Evolutionary conservation across 2,113 vertebrate species (phyloP).

Genomic region (Psittacus erithacus): DNA sequence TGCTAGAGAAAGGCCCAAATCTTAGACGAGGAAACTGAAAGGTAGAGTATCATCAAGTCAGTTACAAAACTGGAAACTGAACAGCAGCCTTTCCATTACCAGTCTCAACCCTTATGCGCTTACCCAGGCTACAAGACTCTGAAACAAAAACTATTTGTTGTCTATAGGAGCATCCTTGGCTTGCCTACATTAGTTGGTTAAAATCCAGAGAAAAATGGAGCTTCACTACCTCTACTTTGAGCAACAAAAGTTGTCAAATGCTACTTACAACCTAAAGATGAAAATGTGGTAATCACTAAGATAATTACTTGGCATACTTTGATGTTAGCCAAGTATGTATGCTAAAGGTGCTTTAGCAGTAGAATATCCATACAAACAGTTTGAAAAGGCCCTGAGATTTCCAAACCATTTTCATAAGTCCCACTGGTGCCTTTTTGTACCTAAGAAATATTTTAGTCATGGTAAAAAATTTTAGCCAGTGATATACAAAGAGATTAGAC

Average conservation of each 20-base stretch:
- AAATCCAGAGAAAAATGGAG: background rate
- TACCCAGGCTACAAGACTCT: background rate
- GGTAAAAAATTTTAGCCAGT: background rate
- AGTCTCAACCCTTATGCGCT: background rate
- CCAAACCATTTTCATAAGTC: background rate
- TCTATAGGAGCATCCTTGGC: background rate
- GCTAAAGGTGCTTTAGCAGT: background rate
- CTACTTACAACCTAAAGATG: background rate
- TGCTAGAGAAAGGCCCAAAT: background rate
- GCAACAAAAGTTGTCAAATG: background rate
- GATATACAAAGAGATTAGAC: background rate
- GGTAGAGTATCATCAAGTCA: background rate
- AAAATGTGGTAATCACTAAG: background rate
- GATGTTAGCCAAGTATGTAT: background rate
- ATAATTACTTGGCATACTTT: background rate
- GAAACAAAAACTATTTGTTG: background rate
- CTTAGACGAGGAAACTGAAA: background rate
- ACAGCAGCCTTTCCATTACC: background rate
- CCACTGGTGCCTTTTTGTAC: background rate
- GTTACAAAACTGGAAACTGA: background rate
- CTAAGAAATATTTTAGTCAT: background rate
- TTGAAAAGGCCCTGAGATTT: background rate
- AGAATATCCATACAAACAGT: background rate
- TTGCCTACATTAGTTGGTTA: background rate
- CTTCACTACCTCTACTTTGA: background rate